Percentiles rank a stretch among this genome's conserved stretches.
These are phyloP conservation scores for Melikaiella ostensackeni DNA, from an alignment of 2,888 invertebrate genomes.

Conservation along the genomic window DNA sequence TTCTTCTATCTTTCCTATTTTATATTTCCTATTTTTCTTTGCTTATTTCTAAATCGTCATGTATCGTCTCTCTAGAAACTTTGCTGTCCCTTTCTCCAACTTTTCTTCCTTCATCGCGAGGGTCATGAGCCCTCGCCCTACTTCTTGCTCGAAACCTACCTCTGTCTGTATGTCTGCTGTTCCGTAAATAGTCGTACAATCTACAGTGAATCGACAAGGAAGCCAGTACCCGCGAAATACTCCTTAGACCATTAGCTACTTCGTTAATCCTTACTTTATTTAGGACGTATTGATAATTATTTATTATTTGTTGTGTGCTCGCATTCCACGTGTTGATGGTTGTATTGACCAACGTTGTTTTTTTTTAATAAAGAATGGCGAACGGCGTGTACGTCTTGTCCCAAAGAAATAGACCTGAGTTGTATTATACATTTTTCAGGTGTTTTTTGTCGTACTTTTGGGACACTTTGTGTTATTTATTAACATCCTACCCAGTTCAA, in stretches of 20 bases:
- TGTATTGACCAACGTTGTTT: slow-evolving; percentile 47
- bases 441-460: neutral
- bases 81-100: slow-evolving; percentile 32
- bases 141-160: slow-evolving; percentile 50
- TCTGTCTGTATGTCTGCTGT: slow-evolving; percentile 42
- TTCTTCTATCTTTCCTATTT: neutral
- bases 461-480: slow-evolving; percentile 1
- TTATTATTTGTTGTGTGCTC: slow-evolving; percentile 62
- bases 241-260: slow-evolving; percentile 59
- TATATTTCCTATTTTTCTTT: slow-evolving; percentile 23
- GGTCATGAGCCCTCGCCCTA: slow-evolving; percentile 48
- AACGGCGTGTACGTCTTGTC: slow-evolving; percentile 64
- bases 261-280: slow-evolving; percentile 56
- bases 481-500: neutral
- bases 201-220: slow-evolving; percentile 47
- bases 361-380: slow-evolving; percentile 67
- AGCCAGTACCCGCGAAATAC: slow-evolving; percentile 69
- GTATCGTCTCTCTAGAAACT: neutral
- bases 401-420: slow-evolving; percentile 62
- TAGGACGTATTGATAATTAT: slow-evolving; percentile 56
- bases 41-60: neutral
- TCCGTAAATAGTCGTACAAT: slow-evolving; percentile 30
- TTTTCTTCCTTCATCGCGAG: slow-evolving; percentile 36
- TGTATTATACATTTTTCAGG: slow-evolving; percentile 32
- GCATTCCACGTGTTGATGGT: slow-evolving; percentile 52